Conservation (phyloP, 2,797 vertebrate species). For the Cyclura pinguis region DNA sequence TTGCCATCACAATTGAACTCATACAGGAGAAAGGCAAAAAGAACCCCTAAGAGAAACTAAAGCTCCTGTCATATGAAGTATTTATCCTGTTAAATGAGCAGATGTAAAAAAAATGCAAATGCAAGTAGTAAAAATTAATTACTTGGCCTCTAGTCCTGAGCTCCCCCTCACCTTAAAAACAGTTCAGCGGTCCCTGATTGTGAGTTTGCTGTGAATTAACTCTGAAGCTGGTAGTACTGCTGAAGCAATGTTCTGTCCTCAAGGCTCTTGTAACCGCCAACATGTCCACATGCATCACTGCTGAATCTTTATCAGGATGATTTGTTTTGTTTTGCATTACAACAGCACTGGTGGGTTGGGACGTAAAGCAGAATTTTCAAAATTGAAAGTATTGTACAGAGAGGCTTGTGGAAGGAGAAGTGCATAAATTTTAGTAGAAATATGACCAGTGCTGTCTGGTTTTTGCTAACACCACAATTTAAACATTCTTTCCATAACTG, state of each 20-base stretch:
- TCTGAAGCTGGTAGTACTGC: not conserved
- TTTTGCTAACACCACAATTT: not conserved
- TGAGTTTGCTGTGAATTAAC: not conserved
- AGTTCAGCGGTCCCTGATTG: too few species aligned
- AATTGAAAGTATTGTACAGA: conserved; percentile 26
- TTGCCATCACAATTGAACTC: too few species aligned
- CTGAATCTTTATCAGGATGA: not conserved
- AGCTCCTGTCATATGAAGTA: too few species aligned
- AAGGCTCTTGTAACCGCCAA: not conserved
- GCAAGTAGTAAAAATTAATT: too few species aligned
- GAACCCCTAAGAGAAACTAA: too few species aligned
- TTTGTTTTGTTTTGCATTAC: conserved; percentile 3
- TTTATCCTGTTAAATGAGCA: too few species aligned
- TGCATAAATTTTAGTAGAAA: conserved; percentile 21
- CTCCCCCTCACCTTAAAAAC: too few species aligned
- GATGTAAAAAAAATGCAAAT: too few species aligned
- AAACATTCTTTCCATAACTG: not conserved
- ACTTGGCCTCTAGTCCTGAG: too few species aligned
- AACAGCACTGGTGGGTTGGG: not conserved
- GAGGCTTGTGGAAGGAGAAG: conserved; percentile 39
- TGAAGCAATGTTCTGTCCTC: not conserved
- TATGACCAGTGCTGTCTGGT: conserved; percentile 1
- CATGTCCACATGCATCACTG: not conserved
- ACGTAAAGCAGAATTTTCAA: conserved; percentile 1
- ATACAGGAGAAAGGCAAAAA: too few species aligned